Evolutionary conservation across 2,797 vertebrate species (phyloP), one percentile per base, ranked within the genome.

Genomic region (Smutsia gigantea): DNA sequence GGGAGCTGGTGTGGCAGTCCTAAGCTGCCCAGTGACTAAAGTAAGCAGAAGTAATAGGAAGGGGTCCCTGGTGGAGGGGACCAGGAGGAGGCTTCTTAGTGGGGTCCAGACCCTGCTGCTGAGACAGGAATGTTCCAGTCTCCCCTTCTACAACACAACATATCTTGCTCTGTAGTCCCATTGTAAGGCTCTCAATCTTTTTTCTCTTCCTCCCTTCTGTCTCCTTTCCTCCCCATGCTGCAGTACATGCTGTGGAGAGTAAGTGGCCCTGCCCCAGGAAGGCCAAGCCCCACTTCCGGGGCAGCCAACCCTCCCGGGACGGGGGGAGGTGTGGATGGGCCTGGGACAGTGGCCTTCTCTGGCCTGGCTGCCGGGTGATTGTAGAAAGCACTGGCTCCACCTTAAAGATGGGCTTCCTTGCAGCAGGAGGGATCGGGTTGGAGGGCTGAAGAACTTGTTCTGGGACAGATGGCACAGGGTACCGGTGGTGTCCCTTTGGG

Each of bases 211-310:
- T 98, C 83, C 98, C 83, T 88, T 97, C 97, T 98, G 95, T 98
- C 94, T 97, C 91, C 95, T 96, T 83, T 88, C 95, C 90, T 96
- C 84, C 94, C 83, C 37, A 97, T 98, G 98, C 98, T 98, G 97
- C 98, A 98, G 98, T 98, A 79, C 98, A 98, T 42, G 94, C 98
- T 98, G 98, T 98, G 97, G 98, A 98, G 98, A 98, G 98, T 98
- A 98, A 98, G 98, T 98, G 97, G 91, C 51, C 96, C 82, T 90
- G 84, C 49, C 49, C 55, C 42, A 46, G 61, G 84, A 82, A 95
- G 55, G 90, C 82, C 66, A 81, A 84, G 66, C 53, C 79, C 63
- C 0, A 49, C 42, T 84, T 92, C 72, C 51, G 55, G 78, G 81
- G 72, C 63, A 78, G 66, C 69, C 63, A 79, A 19, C n/a, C 63